Evolutionary conservation across 2,888 invertebrate genomes (phyloP).

Genomic region (Eilema griseolum): DNA sequence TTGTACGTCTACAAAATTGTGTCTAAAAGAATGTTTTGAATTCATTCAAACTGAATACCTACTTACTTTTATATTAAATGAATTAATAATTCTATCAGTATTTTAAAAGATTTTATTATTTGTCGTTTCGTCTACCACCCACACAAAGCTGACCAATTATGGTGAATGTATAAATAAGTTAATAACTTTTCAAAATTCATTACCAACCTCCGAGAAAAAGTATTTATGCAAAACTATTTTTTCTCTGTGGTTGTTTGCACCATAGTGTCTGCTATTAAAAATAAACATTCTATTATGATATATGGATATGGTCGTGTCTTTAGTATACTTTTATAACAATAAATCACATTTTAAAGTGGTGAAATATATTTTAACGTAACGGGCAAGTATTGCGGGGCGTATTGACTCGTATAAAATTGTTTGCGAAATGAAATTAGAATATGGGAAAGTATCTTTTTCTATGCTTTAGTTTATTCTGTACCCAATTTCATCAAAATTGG

Average conservation of each 20-base stretch:
- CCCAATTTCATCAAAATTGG: background rate
- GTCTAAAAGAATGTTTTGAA: background rate
- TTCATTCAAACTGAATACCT: too few relatives aligned
- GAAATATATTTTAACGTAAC: background rate
- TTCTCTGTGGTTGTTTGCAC: background rate
- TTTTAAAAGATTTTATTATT: background rate
- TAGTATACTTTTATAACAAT: background rate
- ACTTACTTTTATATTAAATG: too few relatives aligned
- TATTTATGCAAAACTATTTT: conserved; percentile 4
- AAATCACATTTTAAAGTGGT: background rate
- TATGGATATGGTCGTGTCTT: background rate
- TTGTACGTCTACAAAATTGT: background rate
- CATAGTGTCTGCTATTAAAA: background rate
- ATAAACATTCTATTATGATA: background rate
- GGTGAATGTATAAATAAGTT: background rate
- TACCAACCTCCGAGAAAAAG: background rate
- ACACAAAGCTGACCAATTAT: background rate
- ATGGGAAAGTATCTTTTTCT: too few relatives aligned
- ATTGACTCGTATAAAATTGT: too few relatives aligned
- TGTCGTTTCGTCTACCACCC: background rate
- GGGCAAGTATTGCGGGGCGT: too few relatives aligned
- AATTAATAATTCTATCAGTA: background rate
- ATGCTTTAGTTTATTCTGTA: too few relatives aligned
- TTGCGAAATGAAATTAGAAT: too few relatives aligned
- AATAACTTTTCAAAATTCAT: background rate